Evolutionary conservation across 2,113 vertebrate genomes (phyloP), one percentile per base, ranked within the genome.

Genomic region (Prionailurus viverrinus): DNA sequence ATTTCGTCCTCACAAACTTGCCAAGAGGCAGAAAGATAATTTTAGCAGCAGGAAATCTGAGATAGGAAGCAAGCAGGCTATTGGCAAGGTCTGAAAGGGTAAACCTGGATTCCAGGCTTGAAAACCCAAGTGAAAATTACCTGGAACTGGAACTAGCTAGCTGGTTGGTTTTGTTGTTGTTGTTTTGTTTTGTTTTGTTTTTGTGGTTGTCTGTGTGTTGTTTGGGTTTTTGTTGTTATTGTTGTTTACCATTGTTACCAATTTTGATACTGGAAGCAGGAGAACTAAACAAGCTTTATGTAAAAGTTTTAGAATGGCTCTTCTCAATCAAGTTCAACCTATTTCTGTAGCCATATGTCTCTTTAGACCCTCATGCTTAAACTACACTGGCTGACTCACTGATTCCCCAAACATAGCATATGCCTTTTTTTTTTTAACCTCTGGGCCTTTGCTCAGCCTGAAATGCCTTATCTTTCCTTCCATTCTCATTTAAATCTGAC

Each of bases 21-120:
- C 66, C 83, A 95, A 96, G 55, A 80, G 55, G 31, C 73, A 94
- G 39, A 94, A 95, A 93, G 94, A 83, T 96, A 98, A 98, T 97
- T 98, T 97, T 97, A 98, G 97, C 68, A 95, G n/a, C 80, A 96
- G 39, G 97, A 97, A 97, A 98, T 97, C 68, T 98, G 98, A 98
- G 95, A 93, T 83, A 91, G 73, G 73, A 82, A 33, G 29, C 39
- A 86, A 94, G 19, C 16, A 0, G 53, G 61, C 16, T 95, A 97
- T 94, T 94, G 74, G 81, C 90, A 95, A 97, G 36, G 36, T 94
- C 41, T 94, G 36, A 95, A 95, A 96, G 19, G 55, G 82, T 93
- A 97, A 95, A 89, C 31, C 48, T 96, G 27, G 66, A 29, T 31
- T 92, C 68, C 45, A 93, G 79, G 36, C 39, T 94, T 91, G 41